Evolutionary conservation across 2,797 vertebrate genomes (phyloP), one percentile per base, ranked within the genome.

Genomic region (Parotocinclus haroldoi): DNA sequence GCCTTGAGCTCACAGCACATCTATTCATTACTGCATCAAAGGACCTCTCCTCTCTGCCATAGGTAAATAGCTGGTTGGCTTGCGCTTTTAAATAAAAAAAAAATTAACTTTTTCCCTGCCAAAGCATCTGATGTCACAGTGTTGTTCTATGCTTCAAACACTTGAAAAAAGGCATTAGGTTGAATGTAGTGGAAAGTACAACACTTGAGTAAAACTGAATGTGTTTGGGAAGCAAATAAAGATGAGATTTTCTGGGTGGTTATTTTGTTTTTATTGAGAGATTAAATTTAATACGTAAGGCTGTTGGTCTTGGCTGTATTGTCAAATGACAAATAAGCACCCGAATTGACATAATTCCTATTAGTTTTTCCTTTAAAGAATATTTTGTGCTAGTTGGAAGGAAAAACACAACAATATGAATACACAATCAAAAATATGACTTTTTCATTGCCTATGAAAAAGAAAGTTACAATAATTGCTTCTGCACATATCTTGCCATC

Each of bases 1-100:
- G 80, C 83, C 82, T 80, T 75, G 76, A 78, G 85, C 85, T 86
- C 80, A 75, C 81, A 86, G 83, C 77, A 81, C 85, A 87, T 90
- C 86, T 86, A 88, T 89, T 81, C 74, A 80, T 80, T 81, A 78
- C 69, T 44, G 71, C 75, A 77, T 81, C 76, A 78, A 73, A 80
- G 68, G 58, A 57, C 38, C 65, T 72, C 59, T 68, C 77, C 52
- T 63, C 61, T 66, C 79, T 84, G 76, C 81, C 54, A 56, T 68
- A 78, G 63, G 73, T 77, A 77, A 81, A 82, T 72, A 78, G 68
- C 63, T 72, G 66, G 57, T 48, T 46, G 63, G 59, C 51, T 63
- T 52, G 38, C 57, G 40, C 57, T 74, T 74, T 70, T 69, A 56
- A 78, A 75, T 65, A 40, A 36, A 63, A 61, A 60, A 71, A 78